Conservation (phyloP, 2,113 vertebrate genomes). For the Pollimyrus isidori region DNA sequence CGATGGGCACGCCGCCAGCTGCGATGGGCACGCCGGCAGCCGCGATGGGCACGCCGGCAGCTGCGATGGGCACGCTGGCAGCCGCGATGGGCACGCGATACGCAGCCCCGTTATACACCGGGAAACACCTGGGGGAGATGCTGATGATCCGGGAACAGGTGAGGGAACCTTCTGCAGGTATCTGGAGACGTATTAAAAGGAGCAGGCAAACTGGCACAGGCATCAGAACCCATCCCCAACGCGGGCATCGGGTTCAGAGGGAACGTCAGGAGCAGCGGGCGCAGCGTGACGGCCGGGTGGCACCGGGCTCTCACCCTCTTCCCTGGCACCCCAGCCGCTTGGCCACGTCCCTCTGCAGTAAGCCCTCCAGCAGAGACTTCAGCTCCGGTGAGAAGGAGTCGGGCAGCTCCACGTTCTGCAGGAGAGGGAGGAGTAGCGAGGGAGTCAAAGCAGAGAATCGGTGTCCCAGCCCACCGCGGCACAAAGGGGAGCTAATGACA, state of each 20-base stretch:
- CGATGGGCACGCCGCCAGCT: not conserved
- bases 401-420: constrained; percentile 86
- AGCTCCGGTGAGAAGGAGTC: constrained; percentile 86
- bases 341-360: constrained; percentile 83
- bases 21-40: too few relatives aligned
- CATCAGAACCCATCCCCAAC: not conserved
- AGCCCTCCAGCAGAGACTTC: constrained; percentile 82
- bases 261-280: not conserved
- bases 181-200: not conserved
- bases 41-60: not conserved
- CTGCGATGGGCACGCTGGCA: too few relatives aligned
- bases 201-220: not conserved
- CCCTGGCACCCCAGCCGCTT: constrained; percentile 88
- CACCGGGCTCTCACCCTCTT: constrained; percentile 63
- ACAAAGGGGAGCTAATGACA: not conserved
- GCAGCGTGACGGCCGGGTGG: not conserved
- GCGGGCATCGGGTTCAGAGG: not conserved
- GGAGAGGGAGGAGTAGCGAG: not conserved
- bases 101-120: not conserved
- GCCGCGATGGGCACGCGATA: not conserved
- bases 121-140: not conserved
- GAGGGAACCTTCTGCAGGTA: not conserved
- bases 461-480: not conserved
- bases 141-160: not conserved
- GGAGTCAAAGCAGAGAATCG: not conserved